Percentiles rank a stretch among this genome's conserved stretches.
phyloP scores from a whole-genome alignment of 2,888 invertebrate genomes.

The Morinoia aosen region DNA sequence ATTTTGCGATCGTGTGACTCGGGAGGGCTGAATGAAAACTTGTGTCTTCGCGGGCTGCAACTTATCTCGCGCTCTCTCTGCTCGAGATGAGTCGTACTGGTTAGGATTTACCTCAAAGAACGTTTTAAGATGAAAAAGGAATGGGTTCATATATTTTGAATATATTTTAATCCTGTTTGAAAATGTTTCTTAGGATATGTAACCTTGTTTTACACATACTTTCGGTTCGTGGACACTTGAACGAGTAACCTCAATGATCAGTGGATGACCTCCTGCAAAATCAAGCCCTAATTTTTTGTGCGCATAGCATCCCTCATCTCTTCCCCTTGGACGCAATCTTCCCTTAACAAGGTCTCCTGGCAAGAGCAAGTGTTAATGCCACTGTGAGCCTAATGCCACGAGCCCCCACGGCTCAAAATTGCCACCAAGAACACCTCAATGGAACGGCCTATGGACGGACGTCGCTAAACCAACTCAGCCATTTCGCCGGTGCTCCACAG shows the following conservation, averaged over 20 bases:
- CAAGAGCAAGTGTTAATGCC: slow-evolving; percentile 27
- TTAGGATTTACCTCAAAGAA: not conserved
- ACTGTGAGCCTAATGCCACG: not conserved
- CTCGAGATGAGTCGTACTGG: not conserved
- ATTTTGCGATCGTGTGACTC: not conserved
- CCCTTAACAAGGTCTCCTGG: slow-evolving; percentile 3
- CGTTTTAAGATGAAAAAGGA: not conserved
- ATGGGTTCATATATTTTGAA: not conserved
- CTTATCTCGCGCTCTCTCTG: no score
- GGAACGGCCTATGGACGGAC: slow-evolving; percentile 6
- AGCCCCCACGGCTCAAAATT: slow-evolving; percentile 42
- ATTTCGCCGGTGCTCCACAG: not conserved
- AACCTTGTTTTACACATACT: not conserved
- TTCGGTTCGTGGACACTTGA: not conserved
- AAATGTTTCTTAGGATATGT: not conserved
- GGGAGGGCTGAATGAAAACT: no score
- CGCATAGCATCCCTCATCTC: slow-evolving; percentile 16
- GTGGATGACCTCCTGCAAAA: not conserved
- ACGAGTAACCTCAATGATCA: not conserved
- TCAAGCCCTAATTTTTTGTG: not conserved
- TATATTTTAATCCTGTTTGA: not conserved
- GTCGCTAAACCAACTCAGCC: slow-evolving; percentile 29
- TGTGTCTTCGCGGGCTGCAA: not conserved
- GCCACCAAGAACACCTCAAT: slow-evolving; percentile 5
- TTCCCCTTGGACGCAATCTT: slow-evolving; percentile 41